Evolutionary conservation across 1,140 invertebrate species (phyloP).

Genomic region (Drosophila pseudoananassae): DNA sequence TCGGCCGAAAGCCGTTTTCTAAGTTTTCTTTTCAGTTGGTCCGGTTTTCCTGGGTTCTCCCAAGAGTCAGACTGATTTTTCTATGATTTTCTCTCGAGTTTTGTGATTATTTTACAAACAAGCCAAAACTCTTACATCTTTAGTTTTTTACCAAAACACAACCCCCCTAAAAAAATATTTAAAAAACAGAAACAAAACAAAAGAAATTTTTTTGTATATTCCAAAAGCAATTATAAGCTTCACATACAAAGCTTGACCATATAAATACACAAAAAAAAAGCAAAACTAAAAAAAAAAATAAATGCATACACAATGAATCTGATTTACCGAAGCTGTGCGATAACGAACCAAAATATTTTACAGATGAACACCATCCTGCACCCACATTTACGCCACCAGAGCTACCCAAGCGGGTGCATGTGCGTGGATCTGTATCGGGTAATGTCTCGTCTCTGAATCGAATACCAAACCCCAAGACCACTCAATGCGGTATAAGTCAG

Average conservation of each 20-base stretch:
- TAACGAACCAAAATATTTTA: conserved; percentile 87
- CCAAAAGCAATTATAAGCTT: conserved; percentile 58
- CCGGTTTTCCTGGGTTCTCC: conserved; percentile 43
- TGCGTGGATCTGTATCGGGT: conserved; percentile 91
- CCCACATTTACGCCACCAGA: conserved; percentile 98
- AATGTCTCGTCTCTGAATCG: conserved; percentile 61
- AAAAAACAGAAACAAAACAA: conserved; percentile 41
- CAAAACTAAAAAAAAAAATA: conserved; percentile 29
- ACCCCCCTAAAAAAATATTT: conserved; percentile 16
- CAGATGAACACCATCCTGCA: conserved; percentile 97
- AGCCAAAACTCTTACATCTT: conserved; percentile 47
- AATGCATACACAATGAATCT: conserved; percentile 58
- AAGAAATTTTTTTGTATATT: conserved; percentile 42
- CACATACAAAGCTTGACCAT: conserved; percentile 56
- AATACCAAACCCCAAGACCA: conserved; percentile 12
- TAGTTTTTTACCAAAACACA: conserved; percentile 49
- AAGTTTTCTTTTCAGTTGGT: conserved; percentile 23
- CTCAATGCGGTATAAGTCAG: conserved; percentile 43
- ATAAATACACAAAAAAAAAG: conserved; percentile 41
- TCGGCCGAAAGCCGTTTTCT: conserved; percentile 29
- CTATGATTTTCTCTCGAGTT: conserved; percentile 57
- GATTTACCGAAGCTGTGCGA: conserved; percentile 63
- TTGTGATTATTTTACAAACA: conserved; percentile 47
- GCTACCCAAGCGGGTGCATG: conserved; percentile 98
- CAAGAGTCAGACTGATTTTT: conserved; percentile 43